Conservation (phyloP, 2,113 vertebrate species). For the Hemiscyllium ocellatum region DNA sequence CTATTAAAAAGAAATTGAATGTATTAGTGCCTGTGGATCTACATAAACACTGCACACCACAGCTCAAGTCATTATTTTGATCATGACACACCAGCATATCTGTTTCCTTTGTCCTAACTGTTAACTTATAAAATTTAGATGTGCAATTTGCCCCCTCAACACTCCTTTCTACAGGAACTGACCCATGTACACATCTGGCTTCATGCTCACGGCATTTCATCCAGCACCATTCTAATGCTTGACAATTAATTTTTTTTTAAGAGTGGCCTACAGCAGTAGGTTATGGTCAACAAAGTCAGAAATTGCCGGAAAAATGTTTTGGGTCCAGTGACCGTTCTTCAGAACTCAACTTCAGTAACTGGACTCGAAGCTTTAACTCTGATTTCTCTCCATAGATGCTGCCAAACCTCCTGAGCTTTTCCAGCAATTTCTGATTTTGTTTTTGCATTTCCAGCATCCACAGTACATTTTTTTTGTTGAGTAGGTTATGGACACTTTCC, state of each 20-base stretch:
- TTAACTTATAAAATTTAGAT: neutral
- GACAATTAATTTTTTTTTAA: neutral
- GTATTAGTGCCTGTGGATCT: neutral
- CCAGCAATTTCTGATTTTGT: no score
- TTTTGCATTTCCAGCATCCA: no score
- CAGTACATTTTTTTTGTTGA: no score
- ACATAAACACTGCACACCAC: neutral
- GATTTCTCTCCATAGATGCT: no score
- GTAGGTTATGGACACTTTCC: no score
- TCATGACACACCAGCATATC: neutral
- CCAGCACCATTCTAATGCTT: neutral
- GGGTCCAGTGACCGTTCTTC: no score
- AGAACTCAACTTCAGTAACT: no score
- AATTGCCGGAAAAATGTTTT: no score
- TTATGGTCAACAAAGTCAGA: neutral
- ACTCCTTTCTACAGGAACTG: neutral
- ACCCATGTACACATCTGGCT: neutral
- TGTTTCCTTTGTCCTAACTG: neutral
- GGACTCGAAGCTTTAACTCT: no score
- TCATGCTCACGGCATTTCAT: neutral
- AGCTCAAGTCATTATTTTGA: neutral
- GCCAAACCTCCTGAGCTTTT: no score
- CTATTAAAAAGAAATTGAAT: neutral
- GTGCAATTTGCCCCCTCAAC: neutral
- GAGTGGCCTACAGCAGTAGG: neutral